These are phyloP conservation scores for Drosophila hydei DNA, from an alignment of 1,140 invertebrate genomes.

Conservation along the genomic window DNA sequence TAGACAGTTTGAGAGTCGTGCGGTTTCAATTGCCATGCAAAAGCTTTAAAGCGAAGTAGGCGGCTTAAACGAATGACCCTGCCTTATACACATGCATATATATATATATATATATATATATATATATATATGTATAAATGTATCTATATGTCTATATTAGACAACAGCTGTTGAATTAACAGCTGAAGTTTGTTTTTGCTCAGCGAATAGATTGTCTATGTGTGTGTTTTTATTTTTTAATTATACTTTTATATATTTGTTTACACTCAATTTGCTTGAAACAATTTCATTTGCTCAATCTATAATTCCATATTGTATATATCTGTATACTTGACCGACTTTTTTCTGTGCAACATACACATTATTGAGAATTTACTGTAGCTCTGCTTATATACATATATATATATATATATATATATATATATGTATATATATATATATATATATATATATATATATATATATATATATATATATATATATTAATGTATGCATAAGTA, in stretches of 20 bases:
- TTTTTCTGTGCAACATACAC: conserved; percentile 7
- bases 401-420: not conserved
- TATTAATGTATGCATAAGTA: not conserved
- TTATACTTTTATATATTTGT: conserved; percentile 68
- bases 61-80: conserved; percentile 35
- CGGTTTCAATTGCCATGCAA: conserved; percentile 22
- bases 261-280: conserved; percentile 72
- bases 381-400: conserved; percentile 7
- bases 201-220: conserved; percentile 17
- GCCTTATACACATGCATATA: conserved; percentile 9
- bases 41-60: conserved; percentile 2
- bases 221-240: conserved; percentile 51
- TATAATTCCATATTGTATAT: conserved; percentile 20
- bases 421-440: not conserved
- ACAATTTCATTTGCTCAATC: conserved; percentile 67
- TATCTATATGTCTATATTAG: conserved; percentile 1
- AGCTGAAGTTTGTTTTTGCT: conserved; percentile 47
- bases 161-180: conserved; percentile 60
- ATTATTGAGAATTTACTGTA: not conserved
- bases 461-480: no score
- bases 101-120: not conserved
- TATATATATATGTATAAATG: not conserved
- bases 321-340: conserved; percentile 23
- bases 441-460: no score
- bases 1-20: conserved; percentile 30